These are phyloP conservation scores for Thera obeliscata DNA, from an alignment of 2,888 invertebrate genomes.

Conservation along the genomic window DNA sequence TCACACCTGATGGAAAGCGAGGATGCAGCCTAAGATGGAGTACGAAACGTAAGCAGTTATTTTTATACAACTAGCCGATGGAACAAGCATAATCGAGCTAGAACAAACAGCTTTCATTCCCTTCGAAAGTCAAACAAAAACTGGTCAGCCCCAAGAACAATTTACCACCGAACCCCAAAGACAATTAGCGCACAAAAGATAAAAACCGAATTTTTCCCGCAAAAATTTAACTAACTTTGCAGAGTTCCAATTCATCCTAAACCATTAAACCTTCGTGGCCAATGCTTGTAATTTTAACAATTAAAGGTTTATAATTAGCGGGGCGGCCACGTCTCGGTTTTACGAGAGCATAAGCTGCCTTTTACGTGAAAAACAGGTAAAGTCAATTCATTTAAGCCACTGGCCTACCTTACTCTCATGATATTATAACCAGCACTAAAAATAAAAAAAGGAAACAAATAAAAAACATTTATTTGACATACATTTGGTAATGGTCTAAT, in stretches of 20 bases:
- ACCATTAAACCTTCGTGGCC: constrained; percentile 19
- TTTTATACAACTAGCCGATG: too few species aligned
- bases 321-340: constrained; percentile 14
- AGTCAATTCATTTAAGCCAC: too few species aligned
- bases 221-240: constrained; percentile 15
- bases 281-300: constrained; percentile 35
- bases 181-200: constrained; percentile 1
- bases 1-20: too few species aligned
- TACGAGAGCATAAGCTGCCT: not conserved
- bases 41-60: too few species aligned
- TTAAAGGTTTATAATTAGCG: constrained; percentile 37
- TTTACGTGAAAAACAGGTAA: constrained; percentile 3
- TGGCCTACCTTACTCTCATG: too few species aligned
- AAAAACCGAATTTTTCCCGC: constrained; percentile 8
- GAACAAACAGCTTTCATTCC: not conserved
- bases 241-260: constrained; percentile 24
- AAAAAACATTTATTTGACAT: too few species aligned
- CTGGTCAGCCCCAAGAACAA: not conserved
- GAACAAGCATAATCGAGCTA: too few species aligned
- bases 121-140: not conserved
- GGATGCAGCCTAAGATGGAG: too few species aligned
- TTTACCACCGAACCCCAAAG: not conserved
- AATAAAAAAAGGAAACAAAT: too few species aligned
- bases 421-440: too few species aligned
- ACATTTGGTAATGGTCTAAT: too few species aligned